Evolutionary conservation across 2,888 invertebrate genomes (phyloP).

Genomic region (Acheta domesticus): DNA sequence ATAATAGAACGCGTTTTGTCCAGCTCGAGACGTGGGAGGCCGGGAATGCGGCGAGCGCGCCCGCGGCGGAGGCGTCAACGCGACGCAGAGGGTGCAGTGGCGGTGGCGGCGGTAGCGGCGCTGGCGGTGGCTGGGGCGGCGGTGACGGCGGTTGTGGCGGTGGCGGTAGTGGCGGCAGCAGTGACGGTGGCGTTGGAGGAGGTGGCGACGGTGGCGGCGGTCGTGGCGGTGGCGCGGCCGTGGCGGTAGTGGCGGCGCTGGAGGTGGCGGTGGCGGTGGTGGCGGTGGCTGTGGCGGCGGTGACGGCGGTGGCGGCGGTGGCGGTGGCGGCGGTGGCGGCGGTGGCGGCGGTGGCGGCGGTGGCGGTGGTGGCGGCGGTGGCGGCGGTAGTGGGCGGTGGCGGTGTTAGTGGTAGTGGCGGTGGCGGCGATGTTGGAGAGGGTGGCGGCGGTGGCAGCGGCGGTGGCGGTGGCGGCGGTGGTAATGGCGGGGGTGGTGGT

Average conservation of each 20-base stretch:
- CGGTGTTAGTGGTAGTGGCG: neutral
- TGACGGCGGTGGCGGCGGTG: constrained; percentile 18
- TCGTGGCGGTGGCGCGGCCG: no score
- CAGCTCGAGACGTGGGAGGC: neutral
- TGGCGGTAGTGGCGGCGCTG: no score
- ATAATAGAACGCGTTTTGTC: no score
- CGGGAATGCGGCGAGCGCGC: neutral
- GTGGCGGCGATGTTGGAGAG: neutral
- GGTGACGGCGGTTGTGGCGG: neutral
- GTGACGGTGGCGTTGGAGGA: no score
- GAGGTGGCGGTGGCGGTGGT: no score
- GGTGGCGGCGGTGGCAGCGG: no score
- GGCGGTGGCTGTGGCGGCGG: no score
- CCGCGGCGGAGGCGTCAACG: neutral
- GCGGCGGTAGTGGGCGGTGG: neutral
- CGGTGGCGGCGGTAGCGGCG: neutral
- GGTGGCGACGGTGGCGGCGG: no score
- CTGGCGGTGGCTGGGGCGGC: neutral
- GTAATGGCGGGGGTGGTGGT: neutral
- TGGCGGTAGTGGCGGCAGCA: neutral
- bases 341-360: neutral
- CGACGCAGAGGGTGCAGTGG: no score
- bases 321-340: constrained; percentile 6
- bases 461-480: neutral
- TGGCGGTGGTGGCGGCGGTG: neutral